Evolutionary conservation across 2,113 vertebrate genomes (phyloP).

Genomic region (Gorsachius goisagi): DNA sequence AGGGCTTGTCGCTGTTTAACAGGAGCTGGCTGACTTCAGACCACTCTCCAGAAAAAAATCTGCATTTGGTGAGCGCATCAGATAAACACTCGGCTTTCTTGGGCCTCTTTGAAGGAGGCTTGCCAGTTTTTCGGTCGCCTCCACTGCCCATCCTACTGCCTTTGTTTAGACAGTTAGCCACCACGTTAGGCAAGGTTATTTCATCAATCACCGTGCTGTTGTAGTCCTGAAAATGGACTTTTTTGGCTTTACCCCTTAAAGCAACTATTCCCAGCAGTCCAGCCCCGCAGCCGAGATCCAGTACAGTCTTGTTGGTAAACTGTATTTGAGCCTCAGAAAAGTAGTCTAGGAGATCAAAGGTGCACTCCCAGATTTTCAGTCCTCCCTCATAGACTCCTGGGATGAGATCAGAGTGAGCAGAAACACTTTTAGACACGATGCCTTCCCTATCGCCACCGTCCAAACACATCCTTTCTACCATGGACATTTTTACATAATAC

Average conservation of each 20-base stretch:
- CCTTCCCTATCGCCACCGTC: slow-evolving; percentile 61
- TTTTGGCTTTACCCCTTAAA: slow-evolving; percentile 77
- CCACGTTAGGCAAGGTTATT: slow-evolving; percentile 86
- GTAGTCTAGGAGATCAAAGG: slow-evolving; percentile 88
- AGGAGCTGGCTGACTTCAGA: slow-evolving; percentile 80
- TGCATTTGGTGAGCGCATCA: slow-evolving; percentile 69
- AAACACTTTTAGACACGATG: slow-evolving; percentile 75
- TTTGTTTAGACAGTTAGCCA: slow-evolving; percentile 77
- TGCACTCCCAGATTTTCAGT: slow-evolving; percentile 97
- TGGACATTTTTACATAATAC: background rate
- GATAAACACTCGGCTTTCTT: slow-evolving; percentile 40
- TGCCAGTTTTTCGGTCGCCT: background rate
- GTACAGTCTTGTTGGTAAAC: slow-evolving; percentile 79
- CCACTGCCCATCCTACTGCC: background rate
- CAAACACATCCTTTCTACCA: background rate
- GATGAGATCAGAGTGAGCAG: slow-evolving; percentile 89
- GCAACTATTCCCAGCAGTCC: slow-evolving; percentile 89
- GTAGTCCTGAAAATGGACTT: slow-evolving; percentile 95
- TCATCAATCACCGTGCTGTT: slow-evolving; percentile 91
- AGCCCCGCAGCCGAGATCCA: slow-evolving; percentile 94
- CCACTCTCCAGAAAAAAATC: slow-evolving; percentile 94
- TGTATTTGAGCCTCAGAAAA: slow-evolving; percentile 74
- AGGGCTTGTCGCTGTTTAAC: slow-evolving; percentile 48
- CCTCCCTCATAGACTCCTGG: slow-evolving; percentile 94
- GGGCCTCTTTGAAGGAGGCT: slow-evolving; percentile 46